A percentile compares a stretch with the other conserved stretches of the same genome.
Conservation (phyloP, 2,888 invertebrate genomes). For the Hyalella azteca region DNA sequence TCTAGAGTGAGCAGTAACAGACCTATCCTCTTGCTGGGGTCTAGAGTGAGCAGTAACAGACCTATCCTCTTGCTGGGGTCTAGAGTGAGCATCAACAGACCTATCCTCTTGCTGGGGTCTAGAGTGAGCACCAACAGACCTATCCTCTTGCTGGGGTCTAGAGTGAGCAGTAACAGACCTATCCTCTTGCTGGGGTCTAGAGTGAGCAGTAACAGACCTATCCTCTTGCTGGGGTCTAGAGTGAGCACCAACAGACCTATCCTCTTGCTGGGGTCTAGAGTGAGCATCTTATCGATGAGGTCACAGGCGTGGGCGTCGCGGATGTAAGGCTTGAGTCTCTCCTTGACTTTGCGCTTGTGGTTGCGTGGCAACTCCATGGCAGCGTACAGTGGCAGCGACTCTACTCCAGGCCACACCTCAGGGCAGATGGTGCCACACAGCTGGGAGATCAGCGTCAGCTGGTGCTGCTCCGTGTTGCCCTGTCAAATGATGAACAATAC, state of each 20-base stretch:
- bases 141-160: too few relatives aligned
- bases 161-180: too few relatives aligned
- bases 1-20: too few relatives aligned
- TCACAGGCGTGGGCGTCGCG: constrained; percentile 92
- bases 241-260: constrained; percentile 62
- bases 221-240: too few relatives aligned
- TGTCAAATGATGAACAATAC: constrained; percentile 88
- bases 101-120: too few relatives aligned
- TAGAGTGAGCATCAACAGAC: too few relatives aligned
- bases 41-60: too few relatives aligned
- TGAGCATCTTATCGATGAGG: constrained; percentile 86
- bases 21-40: too few relatives aligned
- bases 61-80: too few relatives aligned
- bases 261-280: constrained; percentile 88
- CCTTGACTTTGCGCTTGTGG: constrained; percentile 78
- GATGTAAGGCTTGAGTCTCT: constrained; percentile 84
- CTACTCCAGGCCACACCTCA: constrained; percentile 92
- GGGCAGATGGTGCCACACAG: constrained; percentile 95
- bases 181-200: too few relatives aligned
- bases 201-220: too few relatives aligned
- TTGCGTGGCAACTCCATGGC: constrained; percentile 86
- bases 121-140: too few relatives aligned
- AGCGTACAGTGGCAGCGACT: constrained; percentile 83
- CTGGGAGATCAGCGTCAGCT: constrained; percentile 91
- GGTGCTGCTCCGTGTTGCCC: constrained; percentile 96